Conservation (phyloP, 2,888 invertebrate genomes). For the Lepidocyrtinus sp. region DNA sequence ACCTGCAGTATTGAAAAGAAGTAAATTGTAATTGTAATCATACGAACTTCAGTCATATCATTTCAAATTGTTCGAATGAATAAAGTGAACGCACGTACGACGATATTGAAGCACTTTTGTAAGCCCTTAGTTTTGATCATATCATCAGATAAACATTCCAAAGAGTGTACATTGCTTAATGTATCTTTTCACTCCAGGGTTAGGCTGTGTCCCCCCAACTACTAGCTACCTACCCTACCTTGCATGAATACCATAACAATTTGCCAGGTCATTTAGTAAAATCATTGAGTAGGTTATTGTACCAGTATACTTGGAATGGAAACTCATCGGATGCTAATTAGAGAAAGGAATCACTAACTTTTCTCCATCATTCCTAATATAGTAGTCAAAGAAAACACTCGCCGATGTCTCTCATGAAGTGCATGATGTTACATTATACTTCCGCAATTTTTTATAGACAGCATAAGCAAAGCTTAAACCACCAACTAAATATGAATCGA, state of each 20-base stretch:
- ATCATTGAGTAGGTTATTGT: background rate
- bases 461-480: conserved; percentile 1
- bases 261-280: background rate
- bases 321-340: conserved; percentile 13
- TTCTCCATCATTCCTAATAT: conserved; percentile 26
- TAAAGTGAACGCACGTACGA: conserved; percentile 10
- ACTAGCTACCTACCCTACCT: background rate
- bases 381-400: conserved; percentile 10
- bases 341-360: conserved; percentile 35
- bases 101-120: conserved; percentile 40
- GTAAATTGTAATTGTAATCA: conserved; percentile 34
- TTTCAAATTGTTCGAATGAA: conserved; percentile 10
- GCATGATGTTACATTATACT: background rate
- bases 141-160: conserved; percentile 19
- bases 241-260: background rate
- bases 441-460: background rate
- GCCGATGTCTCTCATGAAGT: conserved; percentile 11
- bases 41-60: conserved; percentile 43
- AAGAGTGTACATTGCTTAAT: background rate
- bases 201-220: background rate
- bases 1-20: conserved; percentile 33
- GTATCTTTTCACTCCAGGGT: conserved; percentile 5
- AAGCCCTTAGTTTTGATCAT: conserved; percentile 24
- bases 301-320: background rate
- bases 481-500: conserved; percentile 26